Percentiles rank a stretch among this genome's conserved stretches.
These are phyloP conservation scores for Sycobia sp. DNA, from an alignment of 1,140 invertebrate genomes.

Conservation along the genomic window DNA sequence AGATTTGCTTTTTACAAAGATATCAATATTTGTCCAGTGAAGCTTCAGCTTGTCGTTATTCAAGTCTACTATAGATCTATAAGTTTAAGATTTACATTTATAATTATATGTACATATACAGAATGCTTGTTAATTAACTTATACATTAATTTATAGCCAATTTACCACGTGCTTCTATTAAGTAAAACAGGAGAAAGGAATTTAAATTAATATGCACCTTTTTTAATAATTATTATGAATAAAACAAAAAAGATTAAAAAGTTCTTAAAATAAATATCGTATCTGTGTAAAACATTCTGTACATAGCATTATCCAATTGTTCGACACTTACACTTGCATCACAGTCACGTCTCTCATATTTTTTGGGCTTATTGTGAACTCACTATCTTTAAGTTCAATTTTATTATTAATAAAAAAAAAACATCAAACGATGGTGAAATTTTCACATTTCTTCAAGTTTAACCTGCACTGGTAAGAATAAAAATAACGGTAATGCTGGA, in stretches of 20 bases:
- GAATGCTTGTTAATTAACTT: slow-evolving; percentile 13
- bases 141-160: slow-evolving; percentile 23
- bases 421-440: neutral
- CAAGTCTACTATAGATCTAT: slow-evolving; percentile 24
- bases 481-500: slow-evolving; percentile 5
- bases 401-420: slow-evolving; percentile 13
- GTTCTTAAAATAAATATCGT: slow-evolving; percentile 21
- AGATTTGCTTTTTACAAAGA: slow-evolving; percentile 26
- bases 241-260: slow-evolving; percentile 30
- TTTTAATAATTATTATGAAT: slow-evolving; percentile 26
- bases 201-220: slow-evolving; percentile 17
- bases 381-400: slow-evolving; percentile 24
- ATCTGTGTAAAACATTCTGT: slow-evolving; percentile 34
- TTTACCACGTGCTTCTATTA: slow-evolving; percentile 7
- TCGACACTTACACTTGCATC: slow-evolving; percentile 44
- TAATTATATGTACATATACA: slow-evolving; percentile 32
- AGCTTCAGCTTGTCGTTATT: slow-evolving; percentile 20
- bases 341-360: slow-evolving; percentile 46
- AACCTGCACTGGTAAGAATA: slow-evolving; percentile 4
- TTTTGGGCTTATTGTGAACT: slow-evolving; percentile 40
- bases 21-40: slow-evolving; percentile 13
- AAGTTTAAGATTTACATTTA: slow-evolving; percentile 22
- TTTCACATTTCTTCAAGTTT: too few relatives aligned
- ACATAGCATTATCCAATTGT: slow-evolving; percentile 37
- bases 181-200: slow-evolving; percentile 20